Evolutionary conservation across 2,113 vertebrate genomes (phyloP), one percentile per base, ranked within the genome.

Genomic region (Bostrychus sinensis): DNA sequence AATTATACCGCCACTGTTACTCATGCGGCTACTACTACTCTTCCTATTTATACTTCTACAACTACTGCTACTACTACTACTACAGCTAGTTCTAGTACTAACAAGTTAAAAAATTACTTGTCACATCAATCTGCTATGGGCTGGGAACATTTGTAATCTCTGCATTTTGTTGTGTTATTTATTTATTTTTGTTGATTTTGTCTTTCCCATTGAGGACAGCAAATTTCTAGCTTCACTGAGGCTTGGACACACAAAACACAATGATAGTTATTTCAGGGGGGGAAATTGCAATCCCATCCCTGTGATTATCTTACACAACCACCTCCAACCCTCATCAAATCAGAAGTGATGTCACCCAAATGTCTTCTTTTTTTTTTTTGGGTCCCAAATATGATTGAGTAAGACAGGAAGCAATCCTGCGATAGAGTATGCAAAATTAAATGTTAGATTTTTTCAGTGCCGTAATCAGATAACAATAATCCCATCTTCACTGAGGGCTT

Each of bases 301-400:
- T 59, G 71, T 67, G 41, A 26, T 70, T 46, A 0, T 59, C 25
- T 80, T 74, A 71, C 71, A 56, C 68, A 77, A 81, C 54, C 43
- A 41, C 54, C 46, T 57, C 28, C 0, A 50, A 9, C 42, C 39
- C 37, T 32, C 10, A 1, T 42, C 72, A 81, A 80, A 57, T 73
- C 76, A 73, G 37, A 20, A 38, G 48, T 66, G 56, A 41, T 22
- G 55, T 58, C 37, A 76, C 59, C 26, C 32, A 38, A 80, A 70
- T 55, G 17, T 14, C 2, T 46, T 68, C 45, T 56, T 13, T 14
- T 23, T 36, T 32, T 4, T n/a, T n/a, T n/a, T n/a, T n/a, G n/a
- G n/a, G 7, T 54, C 4, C 28, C 4, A 58, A 66, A 75, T 45
- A 32, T 42, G 59, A 64, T 68, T 59, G 68, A 42, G 25, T 30